Conservation (phyloP, 2,888 invertebrate species). For the Zele albiditarsus region DNA sequence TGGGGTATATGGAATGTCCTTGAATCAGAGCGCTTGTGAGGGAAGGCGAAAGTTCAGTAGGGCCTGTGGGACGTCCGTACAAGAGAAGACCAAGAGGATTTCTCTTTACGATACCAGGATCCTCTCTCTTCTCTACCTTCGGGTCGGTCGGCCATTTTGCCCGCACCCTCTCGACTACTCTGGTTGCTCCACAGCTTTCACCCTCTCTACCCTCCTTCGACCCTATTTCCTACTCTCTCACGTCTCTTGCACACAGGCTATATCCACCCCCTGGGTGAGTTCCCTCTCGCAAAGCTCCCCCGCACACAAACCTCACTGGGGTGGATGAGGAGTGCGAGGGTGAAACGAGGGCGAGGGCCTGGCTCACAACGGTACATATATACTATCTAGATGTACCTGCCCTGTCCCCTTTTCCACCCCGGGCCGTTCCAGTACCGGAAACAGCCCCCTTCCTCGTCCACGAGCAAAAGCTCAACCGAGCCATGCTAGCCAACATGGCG, state of each 20-base stretch:
- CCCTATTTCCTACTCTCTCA: constrained; percentile 35
- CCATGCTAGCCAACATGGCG: constrained; percentile 68
- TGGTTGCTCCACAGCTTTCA: constrained; percentile 53
- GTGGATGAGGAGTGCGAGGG: constrained; percentile 52
- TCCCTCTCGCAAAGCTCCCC: constrained; percentile 57
- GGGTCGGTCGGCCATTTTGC: constrained; percentile 69
- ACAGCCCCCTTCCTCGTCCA: constrained; percentile 61
- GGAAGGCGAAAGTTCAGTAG: constrained; percentile 46
- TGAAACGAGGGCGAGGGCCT: constrained; percentile 65
- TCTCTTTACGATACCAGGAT: constrained; percentile 57
- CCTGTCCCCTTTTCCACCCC: constrained; percentile 55
- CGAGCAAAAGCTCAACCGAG: constrained; percentile 64
- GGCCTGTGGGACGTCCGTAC: constrained; percentile 48
- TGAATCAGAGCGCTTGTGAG: constrained; percentile 47
- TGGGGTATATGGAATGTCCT: constrained; percentile 51
- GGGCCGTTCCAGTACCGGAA: constrained; percentile 64
- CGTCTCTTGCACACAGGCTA: constrained; percentile 33
- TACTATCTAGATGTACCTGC: constrained; percentile 66
- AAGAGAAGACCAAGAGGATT: constrained; percentile 53
- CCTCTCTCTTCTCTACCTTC: constrained; percentile 60
- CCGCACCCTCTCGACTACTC: constrained; percentile 54
- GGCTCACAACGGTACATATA: constrained; percentile 61
- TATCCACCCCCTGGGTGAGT: constrained; percentile 27
- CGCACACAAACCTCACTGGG: constrained; percentile 59
- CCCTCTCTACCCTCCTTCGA: constrained; percentile 47